Evolutionary conservation across 2,797 vertebrate genomes (phyloP), one percentile per base, ranked within the genome.

Genomic region (Nasua narica): DNA sequence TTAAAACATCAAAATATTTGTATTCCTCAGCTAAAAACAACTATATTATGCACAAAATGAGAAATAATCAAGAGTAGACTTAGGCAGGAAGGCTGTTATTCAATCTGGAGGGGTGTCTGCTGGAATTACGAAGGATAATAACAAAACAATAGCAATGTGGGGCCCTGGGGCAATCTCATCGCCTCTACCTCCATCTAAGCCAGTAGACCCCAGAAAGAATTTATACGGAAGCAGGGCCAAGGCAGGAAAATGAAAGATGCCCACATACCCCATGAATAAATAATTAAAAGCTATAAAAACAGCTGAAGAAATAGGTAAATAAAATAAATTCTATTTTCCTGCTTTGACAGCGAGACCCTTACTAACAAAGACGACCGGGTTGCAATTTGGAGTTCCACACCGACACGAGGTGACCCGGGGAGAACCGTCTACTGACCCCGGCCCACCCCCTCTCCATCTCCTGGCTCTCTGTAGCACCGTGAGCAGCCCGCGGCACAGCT

Each of bases 21-120:
- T 74, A 60, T 78, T 93, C n/a, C 90, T 62, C 67, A 23, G 50
- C 85, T 94, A 81, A 86, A 97, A 74, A 40, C 29, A 91, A 86
- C 50, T 70, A 19, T 23, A n/a, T 84, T 35, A 65, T 88, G 97
- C 81, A 35, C 32, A 62, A 95, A 91, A 62, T 32, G 48, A 90
- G 78, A 96, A 83, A 72, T 40, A 77, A 87, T 32, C 50, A 7
- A 81, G 35, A 72, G 8, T 11, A 18, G 27, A 86, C 58, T 86
- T 78, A 93, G 46, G 43, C 52, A 50, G 40, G 69, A 83, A 84
- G 48, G 65, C 35, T 85, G 56, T 43, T 81, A 19, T 7, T 94
- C 52, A 40, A 0, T 74, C 10, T 86, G 93, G 83, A 74, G 89
- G 78, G 16, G 35, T 84, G 21, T 84, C 60, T 35, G 18, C 7